Base-by-base conservation (phyloP, 2,888 invertebrate genomes). In the Sclerodermus sp. region DNA sequence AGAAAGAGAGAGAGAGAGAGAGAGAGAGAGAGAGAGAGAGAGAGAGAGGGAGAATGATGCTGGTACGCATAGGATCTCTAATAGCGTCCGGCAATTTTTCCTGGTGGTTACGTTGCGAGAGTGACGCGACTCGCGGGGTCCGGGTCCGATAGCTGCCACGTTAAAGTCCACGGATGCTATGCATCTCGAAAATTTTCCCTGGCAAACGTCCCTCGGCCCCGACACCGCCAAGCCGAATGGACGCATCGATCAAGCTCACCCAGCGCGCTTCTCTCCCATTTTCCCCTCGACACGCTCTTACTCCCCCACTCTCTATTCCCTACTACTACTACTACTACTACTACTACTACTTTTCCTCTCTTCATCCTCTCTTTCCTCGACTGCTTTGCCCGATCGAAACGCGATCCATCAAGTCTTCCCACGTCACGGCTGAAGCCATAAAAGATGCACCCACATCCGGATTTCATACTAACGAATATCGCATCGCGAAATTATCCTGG, bases 211-310 rank as follows among this genome's bases (percentile, higher is more conserved):
- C 23, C 23, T 34, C 42, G 45, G 23, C 23, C 23, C 10, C 42
- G 45, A 31, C 48, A 44, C 40, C 44, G 40, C 42, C 36, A 23
- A 49, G 30, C 45, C 53, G 57, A 65, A 65, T 60, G 58, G 50
- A 48, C 54, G 60, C 65, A 66, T 66, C 66, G 60, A 65, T 65
- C 66, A 66, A 55, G 49, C 47, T 56, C 54, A 55, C 51, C 47
- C 49, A 57, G 54, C 47, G 52, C 50, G 58, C 45, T 51, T 47
- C 39, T 16, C 34, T 18, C 40, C 18, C 42, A 17, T 12, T 43
- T 23, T 32, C 8, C 14, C 13, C 36, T 37, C 34, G n/a, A 34
- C 34, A 12, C 42, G 13, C 23, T 31, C 46, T 17, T 38, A 38
- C 39, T 36, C 14, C 13, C 12, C 42, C 31, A 17, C 34, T 16